Base-by-base conservation (phyloP, 2,113 vertebrate species). In the Phodopus roborovskii region DNA sequence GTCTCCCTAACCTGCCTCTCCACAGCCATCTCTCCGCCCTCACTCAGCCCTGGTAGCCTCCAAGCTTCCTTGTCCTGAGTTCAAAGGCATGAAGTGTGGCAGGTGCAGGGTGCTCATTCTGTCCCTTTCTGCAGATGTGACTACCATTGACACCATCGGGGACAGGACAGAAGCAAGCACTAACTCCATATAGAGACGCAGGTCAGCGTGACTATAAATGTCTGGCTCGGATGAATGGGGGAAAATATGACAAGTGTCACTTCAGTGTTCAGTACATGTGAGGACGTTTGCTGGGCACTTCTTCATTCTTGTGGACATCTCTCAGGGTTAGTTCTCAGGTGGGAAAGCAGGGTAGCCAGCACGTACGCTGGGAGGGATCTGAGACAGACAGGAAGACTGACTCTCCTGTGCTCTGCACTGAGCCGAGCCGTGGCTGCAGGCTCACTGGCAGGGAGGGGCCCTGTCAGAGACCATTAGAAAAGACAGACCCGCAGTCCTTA, bases 141-240 rank as follows among this genome's bases (percentile, higher is more conserved):
- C 95, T 88, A 94, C 73, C 79, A 48, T 92, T 79, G 81, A 15
- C 75, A 86, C 30, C 66, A 39, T 77, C 53, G 71, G 64, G 66
- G 91, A 56, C 48, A 75, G 48, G 88, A 64, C n/a, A 74, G 81
- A 50, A 84, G 89, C 26, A 8, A 74, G 48, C n/a, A 16, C 56
- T 78, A 71, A 53, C 39, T 92, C 62, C n/a, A 13, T 16, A 48
- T 30, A 77, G 73, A 84, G 90, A 93, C 24, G 48, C 1, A 22
- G 62, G 42, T 56, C 56, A 71, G 53, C 81, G n/a, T 28, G 17
- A 6, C 36, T 74, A 30, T 56, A 93, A 79, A 70, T 82, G 11
- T 77, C 77, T 91, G 66, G 26, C 20, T 3, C 12, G 66, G 11
- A 48, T 85, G 68, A 79, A 42, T 6, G 20, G 56, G 26, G 91